Base-by-base conservation (phyloP, 1,140 invertebrate genomes). In the Manduca sexta region DNA sequence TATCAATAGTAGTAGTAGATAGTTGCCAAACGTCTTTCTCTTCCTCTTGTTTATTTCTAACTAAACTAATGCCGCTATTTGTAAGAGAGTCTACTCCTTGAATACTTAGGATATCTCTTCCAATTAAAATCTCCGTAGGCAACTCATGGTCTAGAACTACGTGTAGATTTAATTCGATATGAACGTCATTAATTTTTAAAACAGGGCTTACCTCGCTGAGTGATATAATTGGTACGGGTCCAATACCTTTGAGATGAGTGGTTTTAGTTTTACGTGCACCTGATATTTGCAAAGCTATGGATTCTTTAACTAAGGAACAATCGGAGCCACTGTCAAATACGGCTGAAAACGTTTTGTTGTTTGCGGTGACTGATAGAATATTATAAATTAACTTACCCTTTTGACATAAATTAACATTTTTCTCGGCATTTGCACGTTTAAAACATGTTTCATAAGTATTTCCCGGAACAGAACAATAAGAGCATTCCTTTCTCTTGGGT, bases 371-470 rank as follows among this genome's bases (percentile, higher is more conserved):
- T 1, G 14, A 6, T 5, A 44, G 15, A 7, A 12, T 33, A 7
- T 44, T 31, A 10, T 14, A 8, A 13, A 29, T 14, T 6, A 1
- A 5, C 33, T 35, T 14, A 35, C 14, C 14, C n/a, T 35, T 35
- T 17, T 50, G 49, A 16, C 49, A 50, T 10, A 50, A 4, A 10
- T 45, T 50, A 18, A 50, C 15, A 10, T 17, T 50, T 31, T 50
- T 44, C 1, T 39, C 26, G 0, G 2, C 41, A 17, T 38, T 44
- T 3, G 39, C 29, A 10, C 49, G 13, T 30, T 52, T 52, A 10
- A 52, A 52, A 34, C 49, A 52, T 26, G 11, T 52, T 16, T 52
- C 49, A 15, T 18, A 34, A 11, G 30, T 52, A 43, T 52, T 43
- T 21, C 49, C 29, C 7, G 13, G 2, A n/a, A n/a, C 30, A n/a